A percentile compares a stretch with the other conserved stretches of the same genome.
Evolutionary conservation across 2,113 vertebrate species (phyloP).

Genomic region (Tapirus terrestris): DNA sequence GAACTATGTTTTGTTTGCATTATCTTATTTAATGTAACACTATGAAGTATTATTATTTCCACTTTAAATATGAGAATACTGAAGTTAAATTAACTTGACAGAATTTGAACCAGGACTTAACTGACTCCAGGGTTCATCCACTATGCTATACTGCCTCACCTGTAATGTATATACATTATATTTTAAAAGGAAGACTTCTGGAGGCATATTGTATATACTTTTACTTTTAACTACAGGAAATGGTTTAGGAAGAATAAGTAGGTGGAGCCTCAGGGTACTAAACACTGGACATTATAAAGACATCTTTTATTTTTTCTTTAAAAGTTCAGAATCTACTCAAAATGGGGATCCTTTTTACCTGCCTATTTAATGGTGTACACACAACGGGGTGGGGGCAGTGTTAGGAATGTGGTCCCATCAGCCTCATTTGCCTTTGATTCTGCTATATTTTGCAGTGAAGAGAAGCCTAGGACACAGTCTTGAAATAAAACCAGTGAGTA

Average conservation of each 20-base stretch:
- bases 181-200: conserved; percentile 2
- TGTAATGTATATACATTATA: not conserved
- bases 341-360: not conserved
- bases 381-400: not conserved
- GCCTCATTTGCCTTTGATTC: not conserved
- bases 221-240: not conserved
- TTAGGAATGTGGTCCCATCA: not conserved
- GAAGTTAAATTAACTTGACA: not conserved
- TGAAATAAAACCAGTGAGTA: conserved; percentile 9
- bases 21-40: not conserved
- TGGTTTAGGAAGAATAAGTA: not conserved
- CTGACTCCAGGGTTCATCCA: not conserved
- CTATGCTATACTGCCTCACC: not conserved
- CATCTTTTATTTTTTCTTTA: not conserved
- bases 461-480: not conserved
- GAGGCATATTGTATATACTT: not conserved
- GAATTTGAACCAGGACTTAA: not conserved
- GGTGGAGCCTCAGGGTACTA: not conserved
- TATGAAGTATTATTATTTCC: not conserved
- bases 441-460: not conserved
- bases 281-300: not conserved
- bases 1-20: not conserved
- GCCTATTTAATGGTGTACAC: not conserved
- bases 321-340: not conserved
- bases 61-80: not conserved